These are phyloP conservation scores for Halocaridina rubra DNA, from an alignment of 2,888 invertebrate genomes.

Conservation along the genomic window DNA sequence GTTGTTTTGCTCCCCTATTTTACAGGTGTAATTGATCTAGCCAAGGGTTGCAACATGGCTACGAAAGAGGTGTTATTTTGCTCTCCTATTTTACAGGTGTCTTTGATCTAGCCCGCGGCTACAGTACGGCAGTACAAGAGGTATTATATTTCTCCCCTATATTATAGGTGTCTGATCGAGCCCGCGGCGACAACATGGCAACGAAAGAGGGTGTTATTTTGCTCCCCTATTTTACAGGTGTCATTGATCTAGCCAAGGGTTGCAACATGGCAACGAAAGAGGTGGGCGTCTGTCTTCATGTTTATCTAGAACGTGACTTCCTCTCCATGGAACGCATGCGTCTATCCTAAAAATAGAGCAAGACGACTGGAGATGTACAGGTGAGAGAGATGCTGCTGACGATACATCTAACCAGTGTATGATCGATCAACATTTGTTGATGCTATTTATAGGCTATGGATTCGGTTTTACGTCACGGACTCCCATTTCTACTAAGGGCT, in stretches of 20 bases:
- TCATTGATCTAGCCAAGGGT: constrained; percentile 20
- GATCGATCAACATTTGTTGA: too few relatives aligned
- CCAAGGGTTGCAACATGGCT: too few relatives aligned
- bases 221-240: not conserved
- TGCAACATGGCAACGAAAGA: constrained; percentile 63
- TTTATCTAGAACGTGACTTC: constrained; percentile 65
- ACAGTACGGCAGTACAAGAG: not conserved
- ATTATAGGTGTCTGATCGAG: not conserved
- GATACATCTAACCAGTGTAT: too few relatives aligned
- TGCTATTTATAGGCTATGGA: too few relatives aligned
- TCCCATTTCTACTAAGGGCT: too few relatives aligned
- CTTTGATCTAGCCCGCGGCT: not conserved
- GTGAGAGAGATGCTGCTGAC: too few relatives aligned
- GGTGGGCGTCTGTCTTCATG: constrained; percentile 65
- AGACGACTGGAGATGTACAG: not conserved
- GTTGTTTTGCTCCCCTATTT: too few relatives aligned
- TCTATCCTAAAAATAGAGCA: constrained; percentile 52
- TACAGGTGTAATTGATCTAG: too few relatives aligned
- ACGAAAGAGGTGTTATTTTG: too few relatives aligned
- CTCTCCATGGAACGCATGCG: constrained; percentile 64
- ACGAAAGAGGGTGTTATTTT: not conserved
- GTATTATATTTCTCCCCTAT: not conserved
- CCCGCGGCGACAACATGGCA: not conserved
- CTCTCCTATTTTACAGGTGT: not conserved
- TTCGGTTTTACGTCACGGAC: too few relatives aligned